Conservation (phyloP, 2,797 vertebrate species). For the Tapirus indicus region DNA sequence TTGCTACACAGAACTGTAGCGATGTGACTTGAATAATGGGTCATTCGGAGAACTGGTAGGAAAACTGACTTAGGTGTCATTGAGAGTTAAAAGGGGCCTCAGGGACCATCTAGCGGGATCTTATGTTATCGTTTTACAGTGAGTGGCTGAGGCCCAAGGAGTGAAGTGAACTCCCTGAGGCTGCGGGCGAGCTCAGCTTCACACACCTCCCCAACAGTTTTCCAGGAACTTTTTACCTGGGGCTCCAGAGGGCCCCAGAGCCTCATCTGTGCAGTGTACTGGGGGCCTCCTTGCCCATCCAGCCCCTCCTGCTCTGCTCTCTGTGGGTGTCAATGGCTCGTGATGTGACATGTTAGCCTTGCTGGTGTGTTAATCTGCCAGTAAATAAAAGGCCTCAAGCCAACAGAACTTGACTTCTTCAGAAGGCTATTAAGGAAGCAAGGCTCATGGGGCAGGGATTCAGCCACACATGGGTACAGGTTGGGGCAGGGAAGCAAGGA, state of each 20-base stretch:
- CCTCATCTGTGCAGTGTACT: background rate
- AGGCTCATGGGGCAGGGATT: background rate
- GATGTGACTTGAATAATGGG: background rate
- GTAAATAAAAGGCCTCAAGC: background rate
- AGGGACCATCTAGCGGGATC: background rate
- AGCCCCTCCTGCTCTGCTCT: background rate
- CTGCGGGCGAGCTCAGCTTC: background rate
- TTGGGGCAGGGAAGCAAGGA: background rate
- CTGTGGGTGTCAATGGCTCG: background rate
- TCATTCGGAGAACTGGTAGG: background rate
- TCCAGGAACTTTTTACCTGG: background rate
- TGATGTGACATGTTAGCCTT: background rate
- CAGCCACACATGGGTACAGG: background rate
- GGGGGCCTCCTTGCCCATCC: background rate
- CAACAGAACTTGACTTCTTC: background rate
- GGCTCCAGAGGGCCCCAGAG: background rate
- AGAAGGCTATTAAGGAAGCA: background rate
- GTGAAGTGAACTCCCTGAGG: background rate
- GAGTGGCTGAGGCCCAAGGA: background rate
- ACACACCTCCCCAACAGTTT: rapidly evolving
- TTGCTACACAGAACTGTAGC: background rate
- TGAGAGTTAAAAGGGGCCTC: background rate
- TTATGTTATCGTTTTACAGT: background rate
- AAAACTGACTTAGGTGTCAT: background rate
- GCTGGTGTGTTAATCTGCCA: background rate